Base-by-base conservation (phyloP, 2,888 invertebrate species). In the Seira ritae region DNA sequence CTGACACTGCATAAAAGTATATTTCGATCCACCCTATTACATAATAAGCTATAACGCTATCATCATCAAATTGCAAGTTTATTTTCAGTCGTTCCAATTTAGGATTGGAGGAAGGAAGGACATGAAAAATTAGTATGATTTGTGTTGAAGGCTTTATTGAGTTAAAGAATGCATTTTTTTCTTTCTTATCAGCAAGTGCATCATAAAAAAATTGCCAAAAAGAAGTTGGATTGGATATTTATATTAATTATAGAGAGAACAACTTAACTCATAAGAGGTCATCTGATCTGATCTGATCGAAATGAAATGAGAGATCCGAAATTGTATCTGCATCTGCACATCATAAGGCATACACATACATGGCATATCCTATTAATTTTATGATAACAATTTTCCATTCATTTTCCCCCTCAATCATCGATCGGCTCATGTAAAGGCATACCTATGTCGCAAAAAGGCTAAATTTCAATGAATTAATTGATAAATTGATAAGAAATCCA, bases 401-500 rank as follows among this genome's bases (percentile, higher is more conserved):
- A 50, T 50, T 50, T 50, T 50, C 12, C 15, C 12, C 50, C 50
- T 50, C 17, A 3, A 50, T 50, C 50, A 31, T 31, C 50, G 17
- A 50, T 50, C 17, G 50, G 50, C 50, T n/a, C 17, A 50, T 50
- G 50, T 50, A 50, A 50, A 50, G 50, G 15, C 50, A 50, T 50
- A 50, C 50, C 50, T 50, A 50, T 50, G 50, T 50, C 50, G 17
- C 50, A 50, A 50, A 50, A n/a, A n/a, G 17, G 50, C 12, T 50
- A 12, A 50, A 12, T 50, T 50, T 50, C 50, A 50, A 50, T 50
- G 50, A 50, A 50, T 50, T 50, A 50, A 50, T 50, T 50, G 50
- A 50, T 50, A n/a, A n/a, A n/a, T n/a, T n/a, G 50, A 50, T 50
- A 50, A 50, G 17, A 50, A 50, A 50, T 50, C 50, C 50, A n/a